Conservation (phyloP, 2,888 invertebrate species). For the Pardosa pseudoannulata region DNA sequence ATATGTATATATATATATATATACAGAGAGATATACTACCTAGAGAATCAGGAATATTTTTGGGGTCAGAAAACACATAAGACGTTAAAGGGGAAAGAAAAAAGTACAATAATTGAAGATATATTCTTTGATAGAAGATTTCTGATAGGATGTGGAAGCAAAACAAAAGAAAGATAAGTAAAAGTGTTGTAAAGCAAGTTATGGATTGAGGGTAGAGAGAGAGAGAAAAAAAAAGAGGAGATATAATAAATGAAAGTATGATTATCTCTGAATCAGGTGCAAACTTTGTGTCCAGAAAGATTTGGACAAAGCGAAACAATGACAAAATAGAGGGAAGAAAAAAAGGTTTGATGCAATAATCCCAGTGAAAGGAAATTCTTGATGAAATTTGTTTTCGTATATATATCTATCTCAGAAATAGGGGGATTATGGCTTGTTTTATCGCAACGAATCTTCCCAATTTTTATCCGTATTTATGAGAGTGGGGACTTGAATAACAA, state of each 20-base stretch:
- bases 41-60: background rate
- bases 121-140: background rate
- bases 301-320: slow-evolving; percentile 3
- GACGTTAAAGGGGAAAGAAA: background rate
- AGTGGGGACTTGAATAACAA: no score
- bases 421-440: background rate
- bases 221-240: background rate
- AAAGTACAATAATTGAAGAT: background rate
- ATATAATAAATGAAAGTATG: slow-evolving; percentile 17
- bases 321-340: background rate
- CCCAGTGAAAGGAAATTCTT: background rate
- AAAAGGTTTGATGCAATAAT: slow-evolving; percentile 4
- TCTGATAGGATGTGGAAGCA: background rate
- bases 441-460: background rate
- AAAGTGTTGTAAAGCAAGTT: background rate
- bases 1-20: no score
- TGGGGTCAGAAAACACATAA: background rate
- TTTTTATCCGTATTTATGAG: no score
- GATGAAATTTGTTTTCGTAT: background rate
- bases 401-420: background rate
- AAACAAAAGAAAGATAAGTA: background rate
- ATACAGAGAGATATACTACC: no score
- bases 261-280: slow-evolving; percentile 14
- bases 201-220: no score
- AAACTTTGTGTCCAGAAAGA: slow-evolving; percentile 16